A percentile compares a stretch with the other conserved stretches of the same genome.
These are phyloP conservation scores for Lophius piscatorius DNA, from an alignment of 2,113 vertebrate species.

Conservation along the genomic window DNA sequence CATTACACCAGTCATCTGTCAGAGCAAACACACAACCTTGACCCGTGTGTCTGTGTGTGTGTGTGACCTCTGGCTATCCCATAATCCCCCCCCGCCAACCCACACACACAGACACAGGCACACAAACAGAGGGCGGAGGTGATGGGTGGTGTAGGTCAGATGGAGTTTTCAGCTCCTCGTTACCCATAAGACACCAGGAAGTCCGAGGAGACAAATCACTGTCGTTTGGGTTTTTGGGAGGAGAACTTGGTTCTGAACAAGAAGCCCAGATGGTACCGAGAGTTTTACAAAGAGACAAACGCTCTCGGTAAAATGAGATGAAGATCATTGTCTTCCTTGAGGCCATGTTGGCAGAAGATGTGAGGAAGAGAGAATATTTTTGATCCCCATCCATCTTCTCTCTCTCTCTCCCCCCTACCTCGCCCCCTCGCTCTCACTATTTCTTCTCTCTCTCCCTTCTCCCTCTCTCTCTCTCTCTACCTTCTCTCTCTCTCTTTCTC, in stretches of 20 bases:
- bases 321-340: too few relatives aligned
- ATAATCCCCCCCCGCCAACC: too few relatives aligned
- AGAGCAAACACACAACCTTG: too few relatives aligned
- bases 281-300: too few relatives aligned
- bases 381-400: slow-evolving; percentile 51
- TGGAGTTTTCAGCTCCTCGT: slow-evolving; percentile 48
- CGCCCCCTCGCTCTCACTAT: too few relatives aligned
- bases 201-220: slow-evolving; percentile 38
- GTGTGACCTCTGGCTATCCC: neutral
- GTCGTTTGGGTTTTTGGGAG: slow-evolving; percentile 15
- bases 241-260: slow-evolving; percentile 33
- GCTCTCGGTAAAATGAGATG: too few relatives aligned
- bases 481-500: neutral
- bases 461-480: neutral
- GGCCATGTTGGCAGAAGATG: too few relatives aligned
- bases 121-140: slow-evolving; percentile 22
- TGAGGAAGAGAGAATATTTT: slow-evolving; percentile 11
- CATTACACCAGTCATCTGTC: too few relatives aligned
- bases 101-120: slow-evolving; percentile 15
- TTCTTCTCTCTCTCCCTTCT: neutral
- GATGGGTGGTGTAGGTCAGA: slow-evolving; percentile 59
- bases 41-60: too few relatives aligned
- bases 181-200: slow-evolving; percentile 40
- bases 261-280: slow-evolving; percentile 53
- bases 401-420: too few relatives aligned